These are phyloP conservation scores for Pimpla rufipes DNA, from an alignment of 2,888 invertebrate genomes.

Conservation along the genomic window DNA sequence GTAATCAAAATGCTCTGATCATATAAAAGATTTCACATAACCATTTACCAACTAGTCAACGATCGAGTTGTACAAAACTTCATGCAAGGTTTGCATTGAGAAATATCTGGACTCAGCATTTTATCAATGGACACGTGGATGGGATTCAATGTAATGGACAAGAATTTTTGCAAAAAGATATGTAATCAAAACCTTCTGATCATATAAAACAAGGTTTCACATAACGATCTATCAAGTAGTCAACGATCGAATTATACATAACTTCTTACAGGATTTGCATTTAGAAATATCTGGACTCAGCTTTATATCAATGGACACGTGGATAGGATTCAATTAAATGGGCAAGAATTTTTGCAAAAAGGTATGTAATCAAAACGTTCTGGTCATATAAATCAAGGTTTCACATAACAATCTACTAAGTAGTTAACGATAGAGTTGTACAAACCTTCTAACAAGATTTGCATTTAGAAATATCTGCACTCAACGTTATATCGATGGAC, in stretches of 20 bases:
- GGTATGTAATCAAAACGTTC: background rate
- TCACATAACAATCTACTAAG: constrained; percentile 29
- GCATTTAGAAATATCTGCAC: too few relatives aligned
- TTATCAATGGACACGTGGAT: too few relatives aligned
- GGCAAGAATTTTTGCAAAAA: constrained; percentile 1
- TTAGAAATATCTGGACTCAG: too few relatives aligned
- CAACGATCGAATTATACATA: constrained; percentile 41
- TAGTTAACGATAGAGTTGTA: constrained; percentile 43
- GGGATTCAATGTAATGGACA: background rate
- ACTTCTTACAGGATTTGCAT: constrained; percentile 10
- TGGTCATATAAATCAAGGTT: background rate
- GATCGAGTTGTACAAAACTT: constrained; percentile 23
- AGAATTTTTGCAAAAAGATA: background rate
- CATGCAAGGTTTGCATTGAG: constrained; percentile 5
- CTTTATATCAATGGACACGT: too few relatives aligned
- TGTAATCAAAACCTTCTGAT: background rate
- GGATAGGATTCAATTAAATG: background rate
- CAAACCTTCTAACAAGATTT: constrained; percentile 21
- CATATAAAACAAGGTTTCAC: background rate
- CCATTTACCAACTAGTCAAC: constrained; percentile 50
- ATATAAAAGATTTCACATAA: constrained; percentile 1
- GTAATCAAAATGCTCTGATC: background rate
- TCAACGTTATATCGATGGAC: too few relatives aligned
- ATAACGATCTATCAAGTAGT: constrained; percentile 40
- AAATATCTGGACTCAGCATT: too few relatives aligned